Percentiles rank a stretch among this genome's conserved stretches.
phyloP scores from a whole-genome alignment of 2,888 invertebrate species.

The Tinea pellionella region DNA sequence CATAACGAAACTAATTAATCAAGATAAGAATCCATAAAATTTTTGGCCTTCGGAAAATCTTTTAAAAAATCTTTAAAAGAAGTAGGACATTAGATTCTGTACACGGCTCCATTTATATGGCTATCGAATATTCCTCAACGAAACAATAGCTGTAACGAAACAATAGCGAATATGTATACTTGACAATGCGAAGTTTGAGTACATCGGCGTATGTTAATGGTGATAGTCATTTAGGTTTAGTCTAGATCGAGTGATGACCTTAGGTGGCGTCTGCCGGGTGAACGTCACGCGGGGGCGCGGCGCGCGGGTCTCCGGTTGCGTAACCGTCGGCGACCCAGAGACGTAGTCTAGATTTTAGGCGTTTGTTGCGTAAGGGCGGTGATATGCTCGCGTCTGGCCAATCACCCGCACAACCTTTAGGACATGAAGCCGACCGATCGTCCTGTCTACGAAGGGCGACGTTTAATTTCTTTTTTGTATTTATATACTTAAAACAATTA shows the following conservation, averaged over 20 bases:
- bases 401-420: constrained; percentile 46
- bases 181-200: not conserved
- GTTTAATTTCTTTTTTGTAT: not conserved
- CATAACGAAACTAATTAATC: not conserved
- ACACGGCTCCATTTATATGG: not conserved
- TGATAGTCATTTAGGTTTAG: not conserved
- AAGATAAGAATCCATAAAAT: not conserved
- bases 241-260: constrained; percentile 13
- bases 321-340: constrained; percentile 41
- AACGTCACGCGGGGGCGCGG: constrained; percentile 19
- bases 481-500: not conserved
- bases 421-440: constrained; percentile 33
- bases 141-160: not conserved
- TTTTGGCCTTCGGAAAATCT: not conserved
- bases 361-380: constrained; percentile 43
- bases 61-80: not conserved
- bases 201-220: not conserved
- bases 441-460: constrained; percentile 19
- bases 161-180: not conserved
- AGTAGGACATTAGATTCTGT: not conserved
- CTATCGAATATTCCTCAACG: not conserved
- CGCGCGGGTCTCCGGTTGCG: constrained; percentile 26
- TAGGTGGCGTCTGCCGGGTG: not conserved
- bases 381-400: constrained; percentile 32
- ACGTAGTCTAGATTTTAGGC: constrained; percentile 30